Evolutionary conservation across 2,797 vertebrate genomes (phyloP).

Genomic region (Melopsittacus undulatus): DNA sequence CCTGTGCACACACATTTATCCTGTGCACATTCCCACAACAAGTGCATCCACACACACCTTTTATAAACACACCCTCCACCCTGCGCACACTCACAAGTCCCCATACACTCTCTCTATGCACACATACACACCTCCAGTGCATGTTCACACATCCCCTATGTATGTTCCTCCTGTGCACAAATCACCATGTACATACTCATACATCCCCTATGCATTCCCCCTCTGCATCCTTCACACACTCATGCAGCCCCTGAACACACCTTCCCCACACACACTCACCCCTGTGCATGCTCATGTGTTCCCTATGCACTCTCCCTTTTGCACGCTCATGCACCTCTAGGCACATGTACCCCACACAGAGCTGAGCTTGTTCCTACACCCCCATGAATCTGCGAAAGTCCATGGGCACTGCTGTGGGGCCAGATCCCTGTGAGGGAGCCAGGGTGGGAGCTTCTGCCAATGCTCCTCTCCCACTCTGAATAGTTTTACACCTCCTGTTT

Average conservation of each 20-base stretch:
- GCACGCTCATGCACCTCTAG: fast-evolving
- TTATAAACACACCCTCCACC: background rate
- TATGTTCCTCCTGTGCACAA: background rate
- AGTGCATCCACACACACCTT: background rate
- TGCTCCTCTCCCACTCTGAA: background rate
- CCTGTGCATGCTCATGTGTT: background rate
- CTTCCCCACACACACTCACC: fast-evolving
- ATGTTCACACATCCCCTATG: background rate
- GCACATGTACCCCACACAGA: background rate
- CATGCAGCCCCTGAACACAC: background rate
- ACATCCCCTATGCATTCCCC: background rate
- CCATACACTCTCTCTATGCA: no score
- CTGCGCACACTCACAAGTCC: background rate
- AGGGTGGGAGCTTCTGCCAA: fast-evolving
- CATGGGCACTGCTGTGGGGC: fast-evolving
- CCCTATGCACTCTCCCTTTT: no score
- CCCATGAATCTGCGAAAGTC: background rate
- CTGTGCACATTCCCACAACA: background rate
- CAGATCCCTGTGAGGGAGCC: background rate
- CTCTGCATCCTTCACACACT: background rate
- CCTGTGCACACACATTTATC: background rate
- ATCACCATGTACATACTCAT: no score
- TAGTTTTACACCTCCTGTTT: background rate
- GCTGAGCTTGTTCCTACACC: background rate
- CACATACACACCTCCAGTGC: no score